phyloP scores from a whole-genome alignment of 92 coral and sea anemone species.

The Zoanthus gigantus region DNA sequence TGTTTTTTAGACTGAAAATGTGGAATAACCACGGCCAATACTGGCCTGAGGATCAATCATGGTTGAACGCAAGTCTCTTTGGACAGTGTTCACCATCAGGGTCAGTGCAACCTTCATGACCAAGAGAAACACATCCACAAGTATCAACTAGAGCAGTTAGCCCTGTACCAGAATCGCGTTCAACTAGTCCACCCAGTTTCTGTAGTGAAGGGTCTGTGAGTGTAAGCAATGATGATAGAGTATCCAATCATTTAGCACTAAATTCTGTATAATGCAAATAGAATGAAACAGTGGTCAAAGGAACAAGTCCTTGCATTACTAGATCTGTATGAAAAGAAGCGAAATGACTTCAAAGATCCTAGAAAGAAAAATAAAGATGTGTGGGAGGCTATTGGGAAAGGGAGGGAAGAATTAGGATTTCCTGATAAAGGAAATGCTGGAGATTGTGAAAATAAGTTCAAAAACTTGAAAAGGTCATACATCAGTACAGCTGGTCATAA shows the following conservation, averaged over 20 bases:
- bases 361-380: conserved; percentile 62
- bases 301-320: conserved; percentile 59
- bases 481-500: conserved; percentile 60
- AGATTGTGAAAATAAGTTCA: conserved; percentile 63
- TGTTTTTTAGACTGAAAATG: conserved; percentile 41
- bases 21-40: conserved; percentile 29
- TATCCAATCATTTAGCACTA: conserved; percentile 43
- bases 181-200: conserved; percentile 1
- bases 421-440: conserved; percentile 46
- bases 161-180: background rate
- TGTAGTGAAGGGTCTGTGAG: background rate
- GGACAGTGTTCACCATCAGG: background rate
- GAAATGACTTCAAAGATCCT: conserved; percentile 57
- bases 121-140: background rate
- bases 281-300: conserved; percentile 62
- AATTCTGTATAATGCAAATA: conserved; percentile 32
- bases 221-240: conserved; percentile 37
- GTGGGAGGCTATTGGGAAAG: conserved; percentile 61
- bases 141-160: background rate
- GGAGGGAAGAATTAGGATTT: conserved; percentile 56
- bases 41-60: conserved; percentile 45
- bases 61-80: conserved; percentile 12
- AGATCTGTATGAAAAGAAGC: conserved; percentile 49
- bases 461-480: conserved; percentile 59
- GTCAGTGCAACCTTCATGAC: background rate